phyloP scores from a whole-genome alignment of 2,797 vertebrate genomes.

The Simalia tracyae region DNA sequence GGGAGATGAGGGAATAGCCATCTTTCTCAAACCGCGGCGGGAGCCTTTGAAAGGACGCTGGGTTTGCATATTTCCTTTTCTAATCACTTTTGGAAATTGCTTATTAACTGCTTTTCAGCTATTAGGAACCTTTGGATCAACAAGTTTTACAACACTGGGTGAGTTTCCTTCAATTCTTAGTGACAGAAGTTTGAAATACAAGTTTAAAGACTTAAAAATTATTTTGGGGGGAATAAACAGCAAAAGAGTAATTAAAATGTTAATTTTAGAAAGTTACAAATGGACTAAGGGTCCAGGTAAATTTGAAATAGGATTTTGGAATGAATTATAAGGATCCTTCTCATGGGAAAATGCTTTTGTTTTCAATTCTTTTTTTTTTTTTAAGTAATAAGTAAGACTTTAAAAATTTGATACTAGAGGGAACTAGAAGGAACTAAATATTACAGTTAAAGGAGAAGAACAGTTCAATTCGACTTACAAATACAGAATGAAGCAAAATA shows the following conservation, averaged over 20 bases:
- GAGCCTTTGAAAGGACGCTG: not conserved
- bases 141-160: not conserved
- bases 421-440: not conserved
- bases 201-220: not conserved
- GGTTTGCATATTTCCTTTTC: not conserved
- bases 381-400: not conserved
- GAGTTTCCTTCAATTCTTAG: not conserved
- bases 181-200: not conserved
- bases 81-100: not conserved
- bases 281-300: not conserved
- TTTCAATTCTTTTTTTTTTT: not conserved
- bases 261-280: not conserved
- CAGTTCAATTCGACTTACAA: not conserved
- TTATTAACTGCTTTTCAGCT: not conserved
- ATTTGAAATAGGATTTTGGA: not conserved
- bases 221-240: not conserved
- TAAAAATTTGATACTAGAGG: not conserved
- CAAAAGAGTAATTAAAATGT: not conserved
- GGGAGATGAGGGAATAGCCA: not conserved
- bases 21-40: not conserved
- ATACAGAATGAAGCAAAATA: not conserved
- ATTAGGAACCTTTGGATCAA: too few relatives aligned
- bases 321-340: not conserved
- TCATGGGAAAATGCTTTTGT: not conserved
- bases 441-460: not conserved